phyloP scores from a whole-genome alignment of 1,140 invertebrate species.

The Ooceraea biroi region DNA sequence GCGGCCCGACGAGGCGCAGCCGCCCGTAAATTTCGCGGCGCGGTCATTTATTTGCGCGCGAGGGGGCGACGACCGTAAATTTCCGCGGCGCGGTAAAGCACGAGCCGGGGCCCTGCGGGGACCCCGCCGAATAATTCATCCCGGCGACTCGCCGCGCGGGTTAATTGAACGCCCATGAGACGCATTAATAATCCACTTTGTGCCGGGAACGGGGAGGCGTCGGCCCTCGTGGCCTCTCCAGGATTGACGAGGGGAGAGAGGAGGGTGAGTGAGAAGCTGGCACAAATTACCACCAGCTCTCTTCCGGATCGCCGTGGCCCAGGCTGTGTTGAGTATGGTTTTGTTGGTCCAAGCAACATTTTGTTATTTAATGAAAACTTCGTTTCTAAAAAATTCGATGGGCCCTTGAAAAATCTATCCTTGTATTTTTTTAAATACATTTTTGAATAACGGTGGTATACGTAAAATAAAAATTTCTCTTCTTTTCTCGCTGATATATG shows the following conservation, averaged over 20 bases:
- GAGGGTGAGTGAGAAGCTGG: neutral
- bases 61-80: constrained; percentile 58
- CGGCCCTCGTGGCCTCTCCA: neutral
- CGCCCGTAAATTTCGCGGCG: constrained; percentile 59
- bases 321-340: no score
- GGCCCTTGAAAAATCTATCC: no score
- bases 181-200: constrained; percentile 66
- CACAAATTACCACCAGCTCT: neutral
- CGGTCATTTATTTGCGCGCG: constrained; percentile 32
- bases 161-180: constrained; percentile 67
- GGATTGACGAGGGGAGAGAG: neutral
- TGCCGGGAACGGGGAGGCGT: neutral
- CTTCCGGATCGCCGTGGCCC: neutral
- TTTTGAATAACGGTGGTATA: no score
- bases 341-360: no score
- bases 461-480: no score
- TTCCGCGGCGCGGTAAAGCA: constrained; percentile 54
- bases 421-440: no score
- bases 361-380: no score
- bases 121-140: constrained; percentile 60
- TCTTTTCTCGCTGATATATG: no score
- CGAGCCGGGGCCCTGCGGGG: neutral
- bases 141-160: constrained; percentile 25
- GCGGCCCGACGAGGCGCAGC: neutral
- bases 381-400: no score